A percentile compares a stretch with the other conserved stretches of the same genome.
Evolutionary conservation across 1,140 invertebrate genomes (phyloP).

Genomic region (Panagrolaimus sp.): DNA sequence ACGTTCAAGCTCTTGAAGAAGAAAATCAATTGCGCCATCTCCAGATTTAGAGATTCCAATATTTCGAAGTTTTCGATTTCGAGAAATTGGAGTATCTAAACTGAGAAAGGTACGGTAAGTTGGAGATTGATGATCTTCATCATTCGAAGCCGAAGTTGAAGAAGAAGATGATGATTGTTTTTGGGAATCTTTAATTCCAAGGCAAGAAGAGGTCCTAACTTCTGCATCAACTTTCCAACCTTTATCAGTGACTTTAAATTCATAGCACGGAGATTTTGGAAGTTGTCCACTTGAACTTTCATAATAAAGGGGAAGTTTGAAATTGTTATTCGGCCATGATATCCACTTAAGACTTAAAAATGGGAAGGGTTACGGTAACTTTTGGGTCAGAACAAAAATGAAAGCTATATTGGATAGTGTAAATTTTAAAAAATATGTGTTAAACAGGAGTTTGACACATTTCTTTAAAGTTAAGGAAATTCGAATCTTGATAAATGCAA

Average conservation of each 20-base stretch:
- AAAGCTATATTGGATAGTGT: too few relatives aligned
- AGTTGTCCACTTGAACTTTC: slow-evolving; percentile 33
- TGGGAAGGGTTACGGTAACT: too few relatives aligned
- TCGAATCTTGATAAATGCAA: too few relatives aligned
- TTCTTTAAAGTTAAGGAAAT: too few relatives aligned
- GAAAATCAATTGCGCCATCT: slow-evolving; percentile 54
- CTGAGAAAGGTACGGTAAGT: slow-evolving; percentile 46
- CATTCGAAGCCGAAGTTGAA: slow-evolving; percentile 14
- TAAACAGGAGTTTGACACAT: too few relatives aligned
- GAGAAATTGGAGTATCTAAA: slow-evolving; percentile 47
- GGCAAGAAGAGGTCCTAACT: slow-evolving; percentile 44
- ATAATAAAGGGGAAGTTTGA: slow-evolving; percentile 38
- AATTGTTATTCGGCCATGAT: slow-evolving; percentile 48
- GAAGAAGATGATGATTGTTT: not conserved
- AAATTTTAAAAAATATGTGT: too few relatives aligned
- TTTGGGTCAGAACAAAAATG: too few relatives aligned
- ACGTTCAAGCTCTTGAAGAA: slow-evolving; percentile 42
- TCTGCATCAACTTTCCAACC: slow-evolving; percentile 55
- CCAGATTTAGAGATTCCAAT: slow-evolving; percentile 52
- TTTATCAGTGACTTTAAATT: slow-evolving; percentile 47
- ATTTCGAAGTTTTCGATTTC: slow-evolving; percentile 36
- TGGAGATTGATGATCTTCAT: not conserved
- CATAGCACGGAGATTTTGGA: slow-evolving; percentile 36
- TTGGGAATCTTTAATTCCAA: slow-evolving; percentile 1
- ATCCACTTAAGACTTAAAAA: slow-evolving; percentile 52